Conservation (phyloP, 2,888 invertebrate species). For the Oscheius onirici region DNA sequence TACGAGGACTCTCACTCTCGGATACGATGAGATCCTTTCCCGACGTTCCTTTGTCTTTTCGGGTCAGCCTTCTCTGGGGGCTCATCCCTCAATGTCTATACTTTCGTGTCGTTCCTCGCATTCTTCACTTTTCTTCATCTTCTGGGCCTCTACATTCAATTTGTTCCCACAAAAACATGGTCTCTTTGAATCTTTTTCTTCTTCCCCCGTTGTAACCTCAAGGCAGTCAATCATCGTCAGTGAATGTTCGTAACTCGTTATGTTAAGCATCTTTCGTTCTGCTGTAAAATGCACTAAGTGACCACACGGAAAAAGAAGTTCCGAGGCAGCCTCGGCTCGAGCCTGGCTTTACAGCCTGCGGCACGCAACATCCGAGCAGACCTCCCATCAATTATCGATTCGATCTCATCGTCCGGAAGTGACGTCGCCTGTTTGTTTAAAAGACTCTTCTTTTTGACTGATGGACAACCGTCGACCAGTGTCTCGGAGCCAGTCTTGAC, state of each 20-base stretch:
- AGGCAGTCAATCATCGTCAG: no score
- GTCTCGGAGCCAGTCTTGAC: not conserved
- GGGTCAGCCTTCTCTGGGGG: not conserved
- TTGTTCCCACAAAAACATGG: not conserved
- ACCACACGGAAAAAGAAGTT: slow-evolving; percentile 20
- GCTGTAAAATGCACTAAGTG: slow-evolving; percentile 21
- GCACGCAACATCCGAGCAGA: slow-evolving; percentile 25
- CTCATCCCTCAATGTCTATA: slow-evolving; percentile 15
- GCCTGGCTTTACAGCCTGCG: slow-evolving; percentile 19
- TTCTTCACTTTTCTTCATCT: slow-evolving; percentile 8
- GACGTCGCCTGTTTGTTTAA: slow-evolving; percentile 28
- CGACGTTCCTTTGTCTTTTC: not conserved
- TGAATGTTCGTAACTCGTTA: slow-evolving; percentile 12
- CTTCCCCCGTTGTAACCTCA: no score
- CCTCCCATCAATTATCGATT: slow-evolving; percentile 31
- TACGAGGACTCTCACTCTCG: not conserved
- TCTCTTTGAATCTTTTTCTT: no score
- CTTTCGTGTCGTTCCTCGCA: slow-evolving; percentile 27
- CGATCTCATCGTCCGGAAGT: slow-evolving; percentile 23
- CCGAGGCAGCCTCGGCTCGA: not conserved
- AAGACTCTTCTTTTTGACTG: slow-evolving; percentile 6
- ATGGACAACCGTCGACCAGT: not conserved
- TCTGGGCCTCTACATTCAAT: not conserved
- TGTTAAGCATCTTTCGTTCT: slow-evolving; percentile 21
- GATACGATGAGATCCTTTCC: slow-evolving; percentile 4